Conservation (phyloP, 2,113 vertebrate genomes). For the Oreocharis arfaki region DNA sequence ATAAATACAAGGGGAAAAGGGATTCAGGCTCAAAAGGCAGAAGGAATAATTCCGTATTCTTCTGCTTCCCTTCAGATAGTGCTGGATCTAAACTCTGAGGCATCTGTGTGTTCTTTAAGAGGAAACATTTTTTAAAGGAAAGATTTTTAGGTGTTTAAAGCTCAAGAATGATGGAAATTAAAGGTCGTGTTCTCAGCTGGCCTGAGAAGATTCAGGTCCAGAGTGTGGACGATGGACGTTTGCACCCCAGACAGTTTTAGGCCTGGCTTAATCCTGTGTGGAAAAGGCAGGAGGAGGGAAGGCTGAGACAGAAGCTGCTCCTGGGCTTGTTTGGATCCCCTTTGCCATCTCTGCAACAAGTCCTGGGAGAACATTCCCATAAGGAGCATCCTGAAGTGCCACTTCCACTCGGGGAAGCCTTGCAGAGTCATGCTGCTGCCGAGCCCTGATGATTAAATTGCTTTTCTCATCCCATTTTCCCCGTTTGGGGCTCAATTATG, state of each 20-base stretch:
- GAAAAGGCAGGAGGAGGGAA: not conserved
- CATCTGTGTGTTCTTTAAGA: not conserved
- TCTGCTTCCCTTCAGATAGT: not conserved
- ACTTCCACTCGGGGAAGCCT: fast-evolving
- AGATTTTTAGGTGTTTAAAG: not conserved
- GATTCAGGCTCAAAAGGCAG: not conserved
- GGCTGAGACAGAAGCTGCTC: not conserved
- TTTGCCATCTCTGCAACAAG: not conserved
- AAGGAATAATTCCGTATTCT: not conserved
- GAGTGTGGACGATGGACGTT: not conserved
- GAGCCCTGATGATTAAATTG: not conserved
- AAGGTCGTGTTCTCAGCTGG: not conserved
- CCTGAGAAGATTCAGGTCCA: not conserved
- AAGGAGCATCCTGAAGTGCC: not conserved
- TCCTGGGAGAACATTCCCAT: not conserved
- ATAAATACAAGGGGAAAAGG: not conserved
- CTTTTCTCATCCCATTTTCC: not conserved
- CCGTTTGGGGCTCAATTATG: fast-evolving
- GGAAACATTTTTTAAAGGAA: not conserved
- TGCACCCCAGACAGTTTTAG: not conserved
- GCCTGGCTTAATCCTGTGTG: not conserved
- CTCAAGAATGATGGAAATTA: not conserved
- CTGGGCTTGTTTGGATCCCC: not conserved
- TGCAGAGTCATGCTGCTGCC: not conserved
- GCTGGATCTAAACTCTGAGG: not conserved